Evolutionary conservation across 2,113 vertebrate genomes (phyloP), one percentile per base, ranked within the genome.

Genomic region (Crypturellus undulatus): DNA sequence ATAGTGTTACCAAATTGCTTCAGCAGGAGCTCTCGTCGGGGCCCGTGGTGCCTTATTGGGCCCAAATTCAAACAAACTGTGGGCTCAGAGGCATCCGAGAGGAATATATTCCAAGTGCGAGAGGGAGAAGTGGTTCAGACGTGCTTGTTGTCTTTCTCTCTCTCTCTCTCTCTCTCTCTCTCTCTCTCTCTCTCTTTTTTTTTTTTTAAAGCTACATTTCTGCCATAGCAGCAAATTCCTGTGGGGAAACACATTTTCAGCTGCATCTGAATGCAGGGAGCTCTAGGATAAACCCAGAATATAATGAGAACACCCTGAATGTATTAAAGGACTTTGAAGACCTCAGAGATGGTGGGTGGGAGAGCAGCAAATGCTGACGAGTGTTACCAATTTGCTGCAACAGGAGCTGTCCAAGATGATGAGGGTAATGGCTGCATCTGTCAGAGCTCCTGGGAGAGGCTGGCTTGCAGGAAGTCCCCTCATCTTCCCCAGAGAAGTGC

Each of bases 1-100:
- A 80, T 97, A 96, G 67, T 89, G 54, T 97, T 96, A 97, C 96
- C 58, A 93, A 72, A 96, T 96, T 92, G 89, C 93, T 97, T 97
- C 92, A 94, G 73, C 88, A 42, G 84, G 85, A 96, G 84, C 60
- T 89, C 84, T 94, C 77, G 40, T 62, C 75, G 72, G 56, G 89
- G 72, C 87, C 86, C 43, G 76, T 87, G 91, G 92, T 4, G 75
- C 76, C 92, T 92, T 65, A 7, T 60, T 94, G 92, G 86, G 87
- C 81, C 71, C 26, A 20, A 76, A 96, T 92, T 95, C 79, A 92
- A 93, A 94, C 82, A 84, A 84, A 93, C 19, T 11, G 79, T 93
- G 86, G 79, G 94, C 85, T 92, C 82, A 73, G 82, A 96, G 96
- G 72, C 62, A 51, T 95, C 73, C 68, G 79, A 9, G 81, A 94